Evolutionary conservation across 2,888 invertebrate genomes (phyloP).

Genomic region (Oegoconia quadripuncta): DNA sequence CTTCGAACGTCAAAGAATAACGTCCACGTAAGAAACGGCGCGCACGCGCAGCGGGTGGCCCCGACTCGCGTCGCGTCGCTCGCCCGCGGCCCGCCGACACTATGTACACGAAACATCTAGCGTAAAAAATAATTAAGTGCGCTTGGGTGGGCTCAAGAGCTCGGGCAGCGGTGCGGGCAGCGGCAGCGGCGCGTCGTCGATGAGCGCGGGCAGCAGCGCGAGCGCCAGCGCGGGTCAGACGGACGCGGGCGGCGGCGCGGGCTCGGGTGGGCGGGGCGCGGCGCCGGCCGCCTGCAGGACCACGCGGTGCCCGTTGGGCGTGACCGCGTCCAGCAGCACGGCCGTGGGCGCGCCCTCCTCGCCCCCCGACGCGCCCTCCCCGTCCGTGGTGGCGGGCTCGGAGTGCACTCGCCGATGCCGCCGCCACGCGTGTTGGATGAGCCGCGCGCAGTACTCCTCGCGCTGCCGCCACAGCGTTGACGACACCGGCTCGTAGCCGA

Average conservation of each 20-base stretch:
- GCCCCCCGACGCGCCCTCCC: slow-evolving; percentile 67
- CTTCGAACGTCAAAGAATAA: slow-evolving; percentile 57
- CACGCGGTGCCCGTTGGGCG: slow-evolving; percentile 93
- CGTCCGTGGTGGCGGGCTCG: slow-evolving; percentile 66
- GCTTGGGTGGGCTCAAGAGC: slow-evolving; percentile 73
- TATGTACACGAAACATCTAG: slow-evolving; percentile 54
- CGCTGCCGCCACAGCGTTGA: slow-evolving; percentile 97
- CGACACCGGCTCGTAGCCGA: slow-evolving; percentile 95
- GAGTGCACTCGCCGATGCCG: slow-evolving; percentile 86
- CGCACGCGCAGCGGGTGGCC: slow-evolving; percentile 35
- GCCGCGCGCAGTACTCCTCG: slow-evolving; percentile 96
- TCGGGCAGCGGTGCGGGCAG: slow-evolving; percentile 74
- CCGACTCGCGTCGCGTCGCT: slow-evolving; percentile 44
- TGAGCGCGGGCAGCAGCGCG: slow-evolving; percentile 74
- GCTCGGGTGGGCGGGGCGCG: slow-evolving; percentile 94
- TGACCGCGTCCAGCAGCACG: slow-evolving; percentile 89
- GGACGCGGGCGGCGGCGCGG: slow-evolving; percentile 85
- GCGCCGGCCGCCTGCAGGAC: slow-evolving; percentile 93
- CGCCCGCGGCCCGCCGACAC: slow-evolving; percentile 44
- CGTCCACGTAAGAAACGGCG: slow-evolving; percentile 49
- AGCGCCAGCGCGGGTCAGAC: slow-evolving; percentile 76
- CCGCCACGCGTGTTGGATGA: slow-evolving; percentile 97
- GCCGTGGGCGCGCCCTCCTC: slow-evolving; percentile 88
- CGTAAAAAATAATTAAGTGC: slow-evolving; percentile 69
- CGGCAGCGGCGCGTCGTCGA: slow-evolving; percentile 73